Conservation (phyloP, 2,797 vertebrate genomes). For the Odontamblyopus lacepedii region DNA sequence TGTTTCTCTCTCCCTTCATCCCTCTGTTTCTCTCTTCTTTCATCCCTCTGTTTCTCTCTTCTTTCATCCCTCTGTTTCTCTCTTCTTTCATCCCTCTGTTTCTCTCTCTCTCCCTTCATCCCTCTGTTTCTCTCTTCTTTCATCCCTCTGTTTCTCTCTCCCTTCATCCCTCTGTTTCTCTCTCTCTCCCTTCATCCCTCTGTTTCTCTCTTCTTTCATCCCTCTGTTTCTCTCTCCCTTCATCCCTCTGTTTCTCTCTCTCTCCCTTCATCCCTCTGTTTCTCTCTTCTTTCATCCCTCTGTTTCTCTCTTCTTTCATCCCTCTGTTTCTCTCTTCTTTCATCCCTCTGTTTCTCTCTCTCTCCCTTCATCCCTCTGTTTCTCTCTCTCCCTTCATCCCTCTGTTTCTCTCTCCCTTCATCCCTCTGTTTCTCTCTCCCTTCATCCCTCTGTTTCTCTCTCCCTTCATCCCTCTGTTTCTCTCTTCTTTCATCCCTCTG, state of each 20-base stretch:
- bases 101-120: not conserved
- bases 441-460: too few relatives aligned
- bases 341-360: too few relatives aligned
- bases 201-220: not conserved
- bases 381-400: constrained; percentile 26
- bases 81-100: too few relatives aligned
- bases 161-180: not conserved
- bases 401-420: constrained; percentile 15
- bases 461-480: constrained; percentile 32
- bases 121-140: not conserved
- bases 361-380: not conserved
- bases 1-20: too few relatives aligned
- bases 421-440: too few relatives aligned
- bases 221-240: not conserved
- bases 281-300: too few relatives aligned
- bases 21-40: too few relatives aligned
- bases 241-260: not conserved
- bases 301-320: too few relatives aligned
- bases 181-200: not conserved
- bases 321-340: not conserved
- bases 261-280: not conserved
- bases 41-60: too few relatives aligned
- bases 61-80: too few relatives aligned
- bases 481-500: not conserved
- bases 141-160: not conserved